phyloP scores from a whole-genome alignment of 1,140 invertebrate genomes.

The Ooceraea biroi region DNA sequence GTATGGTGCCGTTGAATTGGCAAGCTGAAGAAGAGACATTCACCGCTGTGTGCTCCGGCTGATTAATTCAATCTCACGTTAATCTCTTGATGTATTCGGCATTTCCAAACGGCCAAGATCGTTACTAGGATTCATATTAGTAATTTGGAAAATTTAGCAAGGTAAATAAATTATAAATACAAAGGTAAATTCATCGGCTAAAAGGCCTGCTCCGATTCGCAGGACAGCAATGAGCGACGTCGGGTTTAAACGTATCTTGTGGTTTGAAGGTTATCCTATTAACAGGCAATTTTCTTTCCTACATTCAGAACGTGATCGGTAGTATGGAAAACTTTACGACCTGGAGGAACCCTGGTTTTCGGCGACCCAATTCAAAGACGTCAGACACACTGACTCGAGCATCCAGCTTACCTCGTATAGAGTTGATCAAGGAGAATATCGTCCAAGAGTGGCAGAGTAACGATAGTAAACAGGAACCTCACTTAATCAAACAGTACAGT shows the following conservation, averaged over 20 bases:
- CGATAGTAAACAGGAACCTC: background rate
- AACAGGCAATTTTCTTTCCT: background rate
- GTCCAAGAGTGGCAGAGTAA: background rate
- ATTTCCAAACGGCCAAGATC: background rate
- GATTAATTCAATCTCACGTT: too few relatives aligned
- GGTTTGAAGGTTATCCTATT: background rate
- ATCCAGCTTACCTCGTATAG: conserved; percentile 75
- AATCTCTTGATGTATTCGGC: too few relatives aligned
- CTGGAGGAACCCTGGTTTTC: conserved; percentile 59
- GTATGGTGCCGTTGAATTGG: too few relatives aligned
- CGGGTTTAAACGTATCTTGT: background rate
- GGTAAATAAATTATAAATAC: background rate
- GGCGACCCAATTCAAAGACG: too few relatives aligned
- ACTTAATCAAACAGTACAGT: conserved; percentile 75
- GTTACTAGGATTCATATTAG: background rate
- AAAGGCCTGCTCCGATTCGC: background rate
- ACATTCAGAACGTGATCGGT: conserved; percentile 3
- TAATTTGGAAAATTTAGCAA: background rate
- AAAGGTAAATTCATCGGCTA: background rate
- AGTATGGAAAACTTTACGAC: conserved; percentile 77
- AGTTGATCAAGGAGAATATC: too few relatives aligned
- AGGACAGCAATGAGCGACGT: background rate
- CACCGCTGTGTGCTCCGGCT: too few relatives aligned
- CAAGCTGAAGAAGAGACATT: too few relatives aligned
- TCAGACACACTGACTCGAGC: conserved; percentile 69